Evolutionary conservation across 2,888 invertebrate species (phyloP), one percentile per base, ranked within the genome.

Genomic region (Linnaemya tessellans): DNA sequence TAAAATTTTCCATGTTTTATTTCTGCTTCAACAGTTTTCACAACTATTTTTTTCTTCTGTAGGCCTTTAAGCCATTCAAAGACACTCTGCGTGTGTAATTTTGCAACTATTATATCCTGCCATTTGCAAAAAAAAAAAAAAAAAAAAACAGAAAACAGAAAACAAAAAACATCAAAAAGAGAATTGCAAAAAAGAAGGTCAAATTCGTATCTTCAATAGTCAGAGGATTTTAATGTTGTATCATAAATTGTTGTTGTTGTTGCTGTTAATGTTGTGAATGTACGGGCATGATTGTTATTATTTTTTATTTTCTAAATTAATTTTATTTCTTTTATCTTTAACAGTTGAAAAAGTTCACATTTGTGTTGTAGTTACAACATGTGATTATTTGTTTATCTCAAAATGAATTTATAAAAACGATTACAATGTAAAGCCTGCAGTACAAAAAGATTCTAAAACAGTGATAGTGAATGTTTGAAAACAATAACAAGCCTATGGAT

Each of bases 81-180:
- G 60, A 56, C 25, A 46, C 38, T 35, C 71, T 56, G 71, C 70
- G 58, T 80, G 75, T 84, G 79, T 73, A 79, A 75, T 75, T 75
- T 84, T 75, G 46, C 38, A 20, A 49, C 74, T 60, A 70, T 75
- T 84, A 75, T 84, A 75, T 84, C 70, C 81, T 81, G 81, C 56
- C 75, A 70, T 58, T 77, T 56, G 64, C 2, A 30, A 2, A 30
- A 30, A 2, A 30, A 30, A 30, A 30, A 30, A 30, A 30, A 30
- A 30, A 30, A 30, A 3, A 30, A 30, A 30, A 30, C 2, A 30
- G 2, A 30, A 30, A 30, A 30, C n/a, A n/a, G n/a, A n/a, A n/a
- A n/a, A n/a, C n/a, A 68, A 75, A 70, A 56, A 38, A 79, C 78
- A 83, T 78, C 78, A 83, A 83, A 83, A 56, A 58, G 60, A 60